Conservation (phyloP, 2,888 invertebrate species). For the Druceiella hillmani region DNA sequence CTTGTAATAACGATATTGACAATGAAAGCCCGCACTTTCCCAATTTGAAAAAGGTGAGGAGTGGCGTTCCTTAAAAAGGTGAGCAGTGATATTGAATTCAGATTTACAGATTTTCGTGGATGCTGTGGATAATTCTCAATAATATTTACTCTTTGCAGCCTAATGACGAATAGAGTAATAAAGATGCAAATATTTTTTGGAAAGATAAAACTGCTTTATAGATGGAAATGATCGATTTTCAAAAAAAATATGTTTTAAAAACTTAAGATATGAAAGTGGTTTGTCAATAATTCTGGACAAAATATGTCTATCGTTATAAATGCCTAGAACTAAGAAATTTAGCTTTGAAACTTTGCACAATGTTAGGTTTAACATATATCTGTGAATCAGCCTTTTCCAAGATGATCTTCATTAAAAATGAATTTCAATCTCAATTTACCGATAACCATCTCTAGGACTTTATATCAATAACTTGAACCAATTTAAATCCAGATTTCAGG, state of each 20-base stretch:
- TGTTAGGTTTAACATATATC: slow-evolving; percentile 1
- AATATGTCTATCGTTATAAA: slow-evolving; percentile 13
- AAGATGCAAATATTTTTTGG: slow-evolving; percentile 14
- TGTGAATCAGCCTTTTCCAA: slow-evolving; percentile 1
- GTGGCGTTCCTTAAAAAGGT: too few species aligned
- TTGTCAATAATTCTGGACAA: slow-evolving; percentile 11
- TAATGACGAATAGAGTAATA: too few species aligned
- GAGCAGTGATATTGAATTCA: too few species aligned
- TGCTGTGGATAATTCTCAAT: too few species aligned
- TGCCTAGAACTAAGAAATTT: background rate
- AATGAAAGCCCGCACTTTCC: slow-evolving; percentile 12
- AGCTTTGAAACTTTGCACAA: slow-evolving; percentile 1
- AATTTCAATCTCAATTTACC: background rate
- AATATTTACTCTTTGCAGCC: too few species aligned
- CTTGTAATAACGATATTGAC: slow-evolving; percentile 10
- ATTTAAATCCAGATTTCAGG: background rate
- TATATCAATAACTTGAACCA: background rate
- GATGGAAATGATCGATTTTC: slow-evolving; percentile 15
- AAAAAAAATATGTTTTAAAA: slow-evolving; percentile 2
- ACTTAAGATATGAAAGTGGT: background rate
- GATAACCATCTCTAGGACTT: background rate
- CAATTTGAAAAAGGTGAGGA: too few species aligned
- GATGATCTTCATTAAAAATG: background rate
- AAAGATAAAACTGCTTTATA: slow-evolving; percentile 18
- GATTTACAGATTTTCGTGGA: too few species aligned